A percentile compares a stretch with the other conserved stretches of the same genome.
These are phyloP conservation scores for Loripinus fragilis DNA, from an alignment of 2,888 invertebrate genomes.

Conservation along the genomic window DNA sequence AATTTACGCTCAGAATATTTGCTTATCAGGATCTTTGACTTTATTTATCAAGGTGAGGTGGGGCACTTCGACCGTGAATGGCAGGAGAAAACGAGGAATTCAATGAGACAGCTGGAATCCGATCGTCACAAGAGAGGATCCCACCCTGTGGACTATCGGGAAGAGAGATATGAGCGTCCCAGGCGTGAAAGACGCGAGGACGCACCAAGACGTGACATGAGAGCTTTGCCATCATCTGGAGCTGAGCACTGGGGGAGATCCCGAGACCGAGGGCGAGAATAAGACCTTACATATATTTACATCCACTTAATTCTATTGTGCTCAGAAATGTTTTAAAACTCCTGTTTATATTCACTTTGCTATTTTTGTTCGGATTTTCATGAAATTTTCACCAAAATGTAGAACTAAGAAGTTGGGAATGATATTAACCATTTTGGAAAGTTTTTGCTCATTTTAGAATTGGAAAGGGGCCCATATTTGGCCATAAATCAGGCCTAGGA, in stretches of 20 bases:
- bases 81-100: constrained; percentile 61
- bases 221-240: constrained; percentile 10
- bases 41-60: constrained; percentile 63
- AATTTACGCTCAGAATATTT: too few relatives aligned
- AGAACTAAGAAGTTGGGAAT: too few relatives aligned
- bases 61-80: constrained; percentile 71
- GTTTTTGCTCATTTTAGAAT: too few relatives aligned
- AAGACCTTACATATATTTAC: background rate
- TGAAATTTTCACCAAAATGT: too few relatives aligned
- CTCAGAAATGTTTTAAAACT: too few relatives aligned
- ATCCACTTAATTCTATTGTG: too few relatives aligned
- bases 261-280: constrained; percentile 12
- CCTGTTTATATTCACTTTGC: too few relatives aligned
- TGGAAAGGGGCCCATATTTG: too few relatives aligned
- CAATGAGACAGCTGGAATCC: constrained; percentile 45
- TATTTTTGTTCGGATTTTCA: too few relatives aligned
- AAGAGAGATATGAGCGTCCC: constrained; percentile 4
- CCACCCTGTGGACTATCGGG: background rate
- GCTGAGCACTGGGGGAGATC: constrained; percentile 11
- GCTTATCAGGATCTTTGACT: too few relatives aligned
- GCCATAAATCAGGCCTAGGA: too few relatives aligned
- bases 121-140: background rate
- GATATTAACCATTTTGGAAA: too few relatives aligned
- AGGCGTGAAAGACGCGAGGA: background rate
- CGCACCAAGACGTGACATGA: constrained; percentile 1